These are phyloP conservation scores for Pararge aegeria DNA, from an alignment of 1,140 invertebrate species.

Conservation along the genomic window DNA sequence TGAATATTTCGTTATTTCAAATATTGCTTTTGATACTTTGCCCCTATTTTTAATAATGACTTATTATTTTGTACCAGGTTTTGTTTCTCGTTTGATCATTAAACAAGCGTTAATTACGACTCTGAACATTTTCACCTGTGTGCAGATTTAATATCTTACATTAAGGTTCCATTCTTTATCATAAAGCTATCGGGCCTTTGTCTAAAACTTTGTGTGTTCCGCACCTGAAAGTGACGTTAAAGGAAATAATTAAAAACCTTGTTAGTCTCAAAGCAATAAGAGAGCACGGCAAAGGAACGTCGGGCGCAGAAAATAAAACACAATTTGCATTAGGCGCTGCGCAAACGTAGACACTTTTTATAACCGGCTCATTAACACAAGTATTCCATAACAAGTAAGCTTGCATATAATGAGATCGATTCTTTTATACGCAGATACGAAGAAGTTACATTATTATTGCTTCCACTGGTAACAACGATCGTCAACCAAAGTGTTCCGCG, in stretches of 20 bases:
- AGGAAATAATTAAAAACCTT: slow-evolving; percentile 79
- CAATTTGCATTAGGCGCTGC: slow-evolving; percentile 17
- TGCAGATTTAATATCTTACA: slow-evolving; percentile 10
- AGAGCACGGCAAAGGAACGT: slow-evolving; percentile 60
- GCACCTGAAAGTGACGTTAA: slow-evolving; percentile 69
- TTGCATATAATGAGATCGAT: too few relatives aligned
- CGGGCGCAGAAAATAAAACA: slow-evolving; percentile 68
- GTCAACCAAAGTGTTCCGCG: too few relatives aligned
- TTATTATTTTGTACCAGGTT: not conserved
- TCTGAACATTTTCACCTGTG: not conserved
- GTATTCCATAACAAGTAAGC: too few relatives aligned
- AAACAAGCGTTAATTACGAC: not conserved
- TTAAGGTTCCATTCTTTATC: slow-evolving; percentile 13
- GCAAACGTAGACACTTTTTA: too few relatives aligned
- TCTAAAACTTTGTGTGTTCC: slow-evolving; percentile 27
- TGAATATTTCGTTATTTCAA: too few relatives aligned
- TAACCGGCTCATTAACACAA: too few relatives aligned
- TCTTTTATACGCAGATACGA: too few relatives aligned
- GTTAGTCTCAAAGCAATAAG: slow-evolving; percentile 73
- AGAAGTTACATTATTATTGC: too few relatives aligned
- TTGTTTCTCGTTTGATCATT: not conserved
- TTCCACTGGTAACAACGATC: too few relatives aligned
- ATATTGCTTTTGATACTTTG: too few relatives aligned
- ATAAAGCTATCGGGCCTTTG: slow-evolving; percentile 21
- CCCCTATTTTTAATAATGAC: not conserved